These are phyloP conservation scores for Muschampia plurimacula DNA, from an alignment of 2,888 invertebrate genomes.

Conservation along the genomic window DNA sequence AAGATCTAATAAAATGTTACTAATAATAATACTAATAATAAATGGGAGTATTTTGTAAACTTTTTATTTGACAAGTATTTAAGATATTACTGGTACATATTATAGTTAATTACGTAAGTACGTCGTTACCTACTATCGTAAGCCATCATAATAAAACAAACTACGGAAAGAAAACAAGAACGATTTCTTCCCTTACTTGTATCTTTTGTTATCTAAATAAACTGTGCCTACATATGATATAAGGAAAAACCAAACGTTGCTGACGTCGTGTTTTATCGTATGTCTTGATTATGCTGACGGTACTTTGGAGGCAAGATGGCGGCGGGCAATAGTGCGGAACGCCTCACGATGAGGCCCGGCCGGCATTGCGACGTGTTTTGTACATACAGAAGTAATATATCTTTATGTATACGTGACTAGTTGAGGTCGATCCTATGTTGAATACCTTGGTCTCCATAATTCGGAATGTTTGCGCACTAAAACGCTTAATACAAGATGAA, in stretches of 20 bases:
- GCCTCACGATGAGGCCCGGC: conserved; percentile 52
- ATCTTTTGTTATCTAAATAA: too few species aligned
- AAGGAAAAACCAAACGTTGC: background rate
- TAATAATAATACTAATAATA: too few species aligned
- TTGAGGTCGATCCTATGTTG: conserved; percentile 26
- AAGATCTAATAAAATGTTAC: too few species aligned
- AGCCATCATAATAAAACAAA: too few species aligned
- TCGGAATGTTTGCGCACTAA: conserved; percentile 20
- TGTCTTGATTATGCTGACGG: conserved; percentile 50
- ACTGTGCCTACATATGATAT: background rate
- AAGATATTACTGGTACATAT: too few species aligned
- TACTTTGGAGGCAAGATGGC: conserved; percentile 65
- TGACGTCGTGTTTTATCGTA: background rate
- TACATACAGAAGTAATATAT: conserved; percentile 43
- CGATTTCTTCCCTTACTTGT: too few species aligned
- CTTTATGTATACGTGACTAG: conserved; percentile 36
- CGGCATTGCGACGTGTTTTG: conserved; percentile 49
- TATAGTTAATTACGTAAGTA: too few species aligned
- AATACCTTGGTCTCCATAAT: conserved; percentile 28
- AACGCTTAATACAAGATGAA: conserved; percentile 16
- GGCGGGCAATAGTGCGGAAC: conserved; percentile 66
- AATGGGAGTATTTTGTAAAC: too few species aligned
- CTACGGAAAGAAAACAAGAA: too few species aligned
- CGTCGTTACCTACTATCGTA: too few species aligned
- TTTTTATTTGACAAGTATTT: too few species aligned